Evolutionary conservation across 1,140 invertebrate species (phyloP), one percentile per base, ranked within the genome.

Genomic region (Pseudomyrmex dendroicus): DNA sequence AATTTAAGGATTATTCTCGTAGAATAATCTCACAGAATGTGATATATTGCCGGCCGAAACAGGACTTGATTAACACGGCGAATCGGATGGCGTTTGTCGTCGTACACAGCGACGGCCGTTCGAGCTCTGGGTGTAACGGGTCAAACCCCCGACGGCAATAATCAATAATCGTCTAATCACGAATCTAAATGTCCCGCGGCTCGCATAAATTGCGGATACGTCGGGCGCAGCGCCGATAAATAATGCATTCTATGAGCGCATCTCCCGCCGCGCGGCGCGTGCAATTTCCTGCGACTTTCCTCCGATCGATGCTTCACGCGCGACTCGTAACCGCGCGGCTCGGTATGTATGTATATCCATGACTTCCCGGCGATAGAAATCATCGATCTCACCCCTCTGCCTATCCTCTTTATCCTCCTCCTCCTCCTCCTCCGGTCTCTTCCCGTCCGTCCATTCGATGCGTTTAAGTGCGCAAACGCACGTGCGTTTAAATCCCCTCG

Each of bases 281-380:
- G 84, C 80, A 86, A 84, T 85, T 85, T 80, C 84, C 76, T 83
- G 70, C 22, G 86, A 86, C 67, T 87, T 86, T 87, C 82, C 86
- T 25, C 25, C 80, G 76, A 80, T 80, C 76, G 59, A 80, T 80
- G 76, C 70, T 80, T 80, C 76, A 70, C 70, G 44, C 66, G 76
- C 66, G 66, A 80, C 66, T 25, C 2, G 66, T 70, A 80, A 80
- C 64, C 66, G 57, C 56, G 73, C 52, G 48, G 62, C 63, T 66
- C 25, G 25, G 25, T 35, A 35, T 35, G 25, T 35, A 35, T 35
- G 4, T 35, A 35, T 35, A 84, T 84, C 73, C 73, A 76, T 64
- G 80, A 80, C 76, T 80, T 83, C 73, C 62, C 61, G 72, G 80
- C 72, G 63, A 76, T 56, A 77, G 73, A 70, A 62, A 83, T 77